phyloP scores from a whole-genome alignment of 92 coral and sea anemone genomes.

The Palythoa caribaeorum region DNA sequence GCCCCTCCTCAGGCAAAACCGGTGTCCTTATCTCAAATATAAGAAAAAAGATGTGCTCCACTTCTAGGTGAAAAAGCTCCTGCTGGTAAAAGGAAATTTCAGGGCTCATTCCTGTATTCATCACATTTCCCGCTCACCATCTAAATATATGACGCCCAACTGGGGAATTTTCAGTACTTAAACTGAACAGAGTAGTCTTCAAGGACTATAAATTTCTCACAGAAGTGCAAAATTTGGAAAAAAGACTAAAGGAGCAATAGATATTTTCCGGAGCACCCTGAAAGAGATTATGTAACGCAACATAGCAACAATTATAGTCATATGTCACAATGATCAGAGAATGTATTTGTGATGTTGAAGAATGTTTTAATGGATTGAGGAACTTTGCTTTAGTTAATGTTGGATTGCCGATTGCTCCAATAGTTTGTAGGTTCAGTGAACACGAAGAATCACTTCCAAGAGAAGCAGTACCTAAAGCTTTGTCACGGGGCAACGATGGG shows the following conservation, averaged over 20 bases:
- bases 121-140: too few species aligned
- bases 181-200: too few species aligned
- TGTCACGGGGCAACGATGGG: not conserved
- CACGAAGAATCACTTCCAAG: slow-evolving; percentile 25
- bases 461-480: slow-evolving; percentile 7
- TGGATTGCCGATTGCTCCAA: not conserved
- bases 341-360: not conserved
- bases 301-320: not conserved
- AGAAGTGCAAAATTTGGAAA: slow-evolving; percentile 6
- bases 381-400: not conserved
- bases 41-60: too few species aligned
- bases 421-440: slow-evolving; percentile 2
- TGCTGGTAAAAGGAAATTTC: too few species aligned
- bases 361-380: not conserved
- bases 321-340: not conserved
- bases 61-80: too few species aligned
- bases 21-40: too few species aligned
- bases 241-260: slow-evolving; percentile 36
- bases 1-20: too few species aligned
- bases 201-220: too few species aligned
- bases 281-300: not conserved
- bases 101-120: too few species aligned
- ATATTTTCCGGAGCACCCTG: not conserved
- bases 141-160: too few species aligned
- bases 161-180: too few species aligned